Conservation (phyloP, 1,140 invertebrate genomes). For the Pseudomyrmex gracilis region DNA sequence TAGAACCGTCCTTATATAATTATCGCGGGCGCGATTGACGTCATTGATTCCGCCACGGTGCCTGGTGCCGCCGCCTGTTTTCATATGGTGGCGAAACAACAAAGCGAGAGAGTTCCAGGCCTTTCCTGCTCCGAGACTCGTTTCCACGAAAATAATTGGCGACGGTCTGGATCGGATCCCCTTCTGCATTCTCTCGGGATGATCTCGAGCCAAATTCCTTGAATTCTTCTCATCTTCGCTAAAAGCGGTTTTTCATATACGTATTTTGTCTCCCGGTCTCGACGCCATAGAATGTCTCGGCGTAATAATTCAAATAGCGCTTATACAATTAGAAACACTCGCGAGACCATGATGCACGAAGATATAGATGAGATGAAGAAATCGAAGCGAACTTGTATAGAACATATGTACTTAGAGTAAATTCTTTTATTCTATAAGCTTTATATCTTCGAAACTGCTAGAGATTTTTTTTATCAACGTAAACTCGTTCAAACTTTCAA, state of each 20-base stretch:
- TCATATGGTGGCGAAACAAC: not conserved
- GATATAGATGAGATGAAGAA: too few species aligned
- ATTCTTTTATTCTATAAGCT: too few species aligned
- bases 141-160: constrained; percentile 62
- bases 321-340: not conserved
- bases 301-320: not conserved
- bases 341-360: not conserved
- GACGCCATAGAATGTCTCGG: not conserved
- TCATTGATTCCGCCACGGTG: constrained; percentile 75
- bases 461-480: too few species aligned
- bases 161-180: not conserved
- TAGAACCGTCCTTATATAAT: constrained; percentile 80
- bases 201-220: not conserved
- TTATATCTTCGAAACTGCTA: too few species aligned
- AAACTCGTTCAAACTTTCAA: too few species aligned
- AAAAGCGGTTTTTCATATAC: not conserved
- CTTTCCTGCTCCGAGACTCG: constrained; percentile 29
- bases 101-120: constrained; percentile 14
- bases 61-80: constrained; percentile 27
- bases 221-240: constrained; percentile 11
- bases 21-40: constrained; percentile 79
- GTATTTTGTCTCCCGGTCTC: not conserved
- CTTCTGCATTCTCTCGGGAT: not conserved
- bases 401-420: too few species aligned
- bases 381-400: too few species aligned